Evolutionary conservation across 1,140 invertebrate species (phyloP).

Genomic region (Brachionus asplanchnoidis): DNA sequence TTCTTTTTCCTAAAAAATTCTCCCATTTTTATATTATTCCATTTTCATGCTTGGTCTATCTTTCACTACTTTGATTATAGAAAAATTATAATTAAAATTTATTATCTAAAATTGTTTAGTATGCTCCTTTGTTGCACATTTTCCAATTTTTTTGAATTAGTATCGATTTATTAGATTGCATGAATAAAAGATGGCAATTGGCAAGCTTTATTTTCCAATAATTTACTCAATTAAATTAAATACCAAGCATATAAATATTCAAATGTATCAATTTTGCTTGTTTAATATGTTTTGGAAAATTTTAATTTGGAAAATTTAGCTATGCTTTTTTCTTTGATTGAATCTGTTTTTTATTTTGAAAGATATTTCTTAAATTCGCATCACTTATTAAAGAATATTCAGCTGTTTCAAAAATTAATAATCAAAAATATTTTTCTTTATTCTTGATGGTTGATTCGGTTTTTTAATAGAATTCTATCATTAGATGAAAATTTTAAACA

Average conservation of each 20-base stretch:
- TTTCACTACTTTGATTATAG: neutral
- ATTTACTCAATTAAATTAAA: neutral
- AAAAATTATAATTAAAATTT: neutral
- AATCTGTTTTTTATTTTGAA: too few relatives aligned
- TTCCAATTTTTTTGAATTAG: neutral
- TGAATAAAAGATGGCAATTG: neutral
- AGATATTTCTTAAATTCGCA: too few relatives aligned
- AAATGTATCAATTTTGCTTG: neutral
- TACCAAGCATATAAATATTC: neutral
- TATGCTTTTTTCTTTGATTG: too few relatives aligned
- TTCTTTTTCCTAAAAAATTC: neutral
- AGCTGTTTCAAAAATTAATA: too few relatives aligned
- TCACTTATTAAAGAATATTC: too few relatives aligned
- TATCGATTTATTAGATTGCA: neutral
- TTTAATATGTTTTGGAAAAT: too few relatives aligned
- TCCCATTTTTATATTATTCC: neutral
- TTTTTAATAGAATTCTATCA: too few relatives aligned
- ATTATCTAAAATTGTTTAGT: neutral
- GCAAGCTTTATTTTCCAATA: neutral
- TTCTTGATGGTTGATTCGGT: too few relatives aligned
- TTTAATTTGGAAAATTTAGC: too few relatives aligned
- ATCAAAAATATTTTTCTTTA: too few relatives aligned
- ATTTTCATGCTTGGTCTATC: neutral
- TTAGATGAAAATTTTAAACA: too few relatives aligned
- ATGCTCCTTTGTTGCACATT: neutral